Evolutionary conservation across 2,888 invertebrate species (phyloP).

Genomic region (Pandemis cinnamomeana): DNA sequence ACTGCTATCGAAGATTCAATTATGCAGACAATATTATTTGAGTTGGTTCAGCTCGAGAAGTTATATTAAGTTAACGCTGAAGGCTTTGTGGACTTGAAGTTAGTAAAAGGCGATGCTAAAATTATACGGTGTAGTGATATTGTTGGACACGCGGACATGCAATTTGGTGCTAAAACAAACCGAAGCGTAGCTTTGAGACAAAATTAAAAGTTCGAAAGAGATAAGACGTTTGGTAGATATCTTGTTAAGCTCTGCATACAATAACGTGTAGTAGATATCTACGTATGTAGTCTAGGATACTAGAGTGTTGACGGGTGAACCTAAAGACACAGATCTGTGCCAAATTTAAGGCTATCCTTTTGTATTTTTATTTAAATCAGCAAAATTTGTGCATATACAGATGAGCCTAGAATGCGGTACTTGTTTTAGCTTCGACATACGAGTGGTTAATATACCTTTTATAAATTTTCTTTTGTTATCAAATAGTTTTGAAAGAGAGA

Average conservation of each 20-base stretch:
- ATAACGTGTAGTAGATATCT: too few relatives aligned
- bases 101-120: conserved; percentile 25
- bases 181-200: neutral
- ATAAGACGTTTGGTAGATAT: neutral
- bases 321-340: too few relatives aligned
- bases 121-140: conserved; percentile 25
- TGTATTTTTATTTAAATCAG: too few relatives aligned
- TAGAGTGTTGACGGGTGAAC: too few relatives aligned
- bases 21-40: conserved; percentile 21
- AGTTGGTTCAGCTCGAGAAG: conserved; percentile 7
- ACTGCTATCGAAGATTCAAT: conserved; percentile 7
- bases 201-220: neutral
- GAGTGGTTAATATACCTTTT: too few relatives aligned
- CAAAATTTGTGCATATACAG: too few relatives aligned
- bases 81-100: conserved; percentile 25
- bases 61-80: conserved; percentile 19
- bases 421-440: too few relatives aligned
- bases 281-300: too few relatives aligned
- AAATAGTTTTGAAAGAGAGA: neutral
- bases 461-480: too few relatives aligned
- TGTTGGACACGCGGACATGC: conserved; percentile 10
- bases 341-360: too few relatives aligned
- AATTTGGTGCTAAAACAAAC: neutral
- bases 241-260: too few relatives aligned
- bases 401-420: too few relatives aligned